Base-by-base conservation (phyloP, 2,888 invertebrate species). In the Coleophora deauratella region DNA sequence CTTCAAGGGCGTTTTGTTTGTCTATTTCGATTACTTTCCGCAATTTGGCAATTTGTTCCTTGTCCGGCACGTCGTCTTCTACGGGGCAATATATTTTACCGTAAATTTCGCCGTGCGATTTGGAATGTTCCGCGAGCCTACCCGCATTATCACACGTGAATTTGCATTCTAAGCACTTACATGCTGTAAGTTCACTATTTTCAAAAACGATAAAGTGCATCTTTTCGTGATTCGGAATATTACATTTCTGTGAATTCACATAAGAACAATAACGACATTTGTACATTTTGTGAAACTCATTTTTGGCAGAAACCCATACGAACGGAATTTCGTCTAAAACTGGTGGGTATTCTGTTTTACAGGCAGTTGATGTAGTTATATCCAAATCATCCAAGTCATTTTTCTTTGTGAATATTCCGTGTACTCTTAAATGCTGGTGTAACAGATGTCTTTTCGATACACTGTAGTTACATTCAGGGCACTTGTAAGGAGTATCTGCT, bases 211-310 rank as follows among this genome's bases (percentile, higher is more conserved):
- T 62, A 40, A 73, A 86, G 68, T 95, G 95, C 88, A 94, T 93
- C 64, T 91, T 90, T 69, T 95, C 95, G 71, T 96, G 96, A 57
- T 93, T 92, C 27, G 91, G 90, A 44, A 96, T 91, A 68, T 93
- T 94, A 35, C 91, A 90, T 59, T 92, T 91, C 38, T 94, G 87
- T n/a, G 91, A 86, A 63, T 94, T 94, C 10, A 94, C 92, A 66
- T 94, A 94, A 0, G 95, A 94, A 65, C 96, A 96, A 65, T 89
- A 91, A 27, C 92, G 88, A 65, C 96, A 96, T 65, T 94, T 93
- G 66, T 91, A 92, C 91, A 95, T 93, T 76, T 94, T 94, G 39
- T 90, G 89, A 45, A 93, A 90, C 41, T 90, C 89, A 10, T 90
- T 91, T 46, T 89, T 89, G 32, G 91, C 90, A 0, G 91, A 91